Percentiles rank a stretch among this genome's conserved stretches.
Conservation (phyloP, 2,113 vertebrate species). For the Redunca redunca region DNA sequence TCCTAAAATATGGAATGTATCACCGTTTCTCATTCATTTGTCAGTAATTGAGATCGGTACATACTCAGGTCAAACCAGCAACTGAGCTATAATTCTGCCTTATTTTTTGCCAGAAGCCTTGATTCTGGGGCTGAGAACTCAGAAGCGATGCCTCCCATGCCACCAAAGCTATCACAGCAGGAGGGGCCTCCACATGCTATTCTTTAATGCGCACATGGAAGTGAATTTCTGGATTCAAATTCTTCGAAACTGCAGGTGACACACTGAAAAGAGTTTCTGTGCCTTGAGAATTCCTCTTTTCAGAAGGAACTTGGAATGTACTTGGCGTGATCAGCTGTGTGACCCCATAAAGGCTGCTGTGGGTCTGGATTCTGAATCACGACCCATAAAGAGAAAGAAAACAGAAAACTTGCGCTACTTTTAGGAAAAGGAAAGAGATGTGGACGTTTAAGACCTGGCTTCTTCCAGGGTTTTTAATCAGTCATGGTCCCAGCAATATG, state of each 20-base stretch:
- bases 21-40: background rate
- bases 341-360: background rate
- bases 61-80: background rate
- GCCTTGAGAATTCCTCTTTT: background rate
- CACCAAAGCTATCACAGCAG: background rate
- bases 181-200: accelerated
- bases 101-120: background rate
- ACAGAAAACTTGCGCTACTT: accelerated
- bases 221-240: background rate
- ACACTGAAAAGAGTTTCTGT: background rate
- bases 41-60: background rate
- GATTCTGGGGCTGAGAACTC: background rate
- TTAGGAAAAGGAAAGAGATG: background rate
- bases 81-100: too few species aligned
- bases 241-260: accelerated
- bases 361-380: background rate
- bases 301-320: background rate
- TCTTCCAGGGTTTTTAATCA: background rate
- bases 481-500: background rate
- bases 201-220: accelerated
- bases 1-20: background rate
- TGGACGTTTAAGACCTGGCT: background rate
- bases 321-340: background rate
- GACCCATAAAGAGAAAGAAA: background rate
- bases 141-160: too few species aligned